These are phyloP conservation scores for Poecilia gillii DNA, from an alignment of 2,797 vertebrate genomes.

Conservation along the genomic window DNA sequence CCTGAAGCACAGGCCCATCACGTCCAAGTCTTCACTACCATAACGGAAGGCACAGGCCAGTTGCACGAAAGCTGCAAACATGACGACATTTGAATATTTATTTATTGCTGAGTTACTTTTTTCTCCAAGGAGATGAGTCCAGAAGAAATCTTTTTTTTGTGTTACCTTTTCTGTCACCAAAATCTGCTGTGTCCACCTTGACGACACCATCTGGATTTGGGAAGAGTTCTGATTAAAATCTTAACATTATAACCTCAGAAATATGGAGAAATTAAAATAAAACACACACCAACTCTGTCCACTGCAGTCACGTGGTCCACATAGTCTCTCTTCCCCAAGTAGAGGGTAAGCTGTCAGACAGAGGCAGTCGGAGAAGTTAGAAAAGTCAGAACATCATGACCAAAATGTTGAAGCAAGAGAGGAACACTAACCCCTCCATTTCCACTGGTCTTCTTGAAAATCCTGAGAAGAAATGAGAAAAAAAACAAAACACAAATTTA, in stretches of 20 bases:
- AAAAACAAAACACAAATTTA: neutral
- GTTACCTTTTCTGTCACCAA: conserved; percentile 87
- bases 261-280: neutral
- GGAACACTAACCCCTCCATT: conserved; percentile 83
- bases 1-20: conserved; percentile 90
- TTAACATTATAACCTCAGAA: neutral
- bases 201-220: conserved; percentile 85
- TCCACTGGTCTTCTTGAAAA: conserved; percentile 92
- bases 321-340: conserved; percentile 90
- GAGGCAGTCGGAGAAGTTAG: neutral
- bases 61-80: conserved; percentile 85
- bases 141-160: too few relatives aligned
- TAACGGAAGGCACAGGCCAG: conserved; percentile 92
- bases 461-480: conserved; percentile 71
- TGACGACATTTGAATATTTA: fast-evolving
- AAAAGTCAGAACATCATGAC: neutral
- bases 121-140: too few relatives aligned
- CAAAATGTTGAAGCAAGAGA: neutral
- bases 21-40: conserved; percentile 90
- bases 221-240: neutral
- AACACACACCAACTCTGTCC: conserved; percentile 84
- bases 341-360: conserved; percentile 85
- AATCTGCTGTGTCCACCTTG: conserved; percentile 84
- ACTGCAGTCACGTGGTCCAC: conserved; percentile 85
- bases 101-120: neutral